A percentile compares a stretch with the other conserved stretches of the same genome.
Conservation (phyloP, 2,113 vertebrate species). For the Falcunculus frontatus region DNA sequence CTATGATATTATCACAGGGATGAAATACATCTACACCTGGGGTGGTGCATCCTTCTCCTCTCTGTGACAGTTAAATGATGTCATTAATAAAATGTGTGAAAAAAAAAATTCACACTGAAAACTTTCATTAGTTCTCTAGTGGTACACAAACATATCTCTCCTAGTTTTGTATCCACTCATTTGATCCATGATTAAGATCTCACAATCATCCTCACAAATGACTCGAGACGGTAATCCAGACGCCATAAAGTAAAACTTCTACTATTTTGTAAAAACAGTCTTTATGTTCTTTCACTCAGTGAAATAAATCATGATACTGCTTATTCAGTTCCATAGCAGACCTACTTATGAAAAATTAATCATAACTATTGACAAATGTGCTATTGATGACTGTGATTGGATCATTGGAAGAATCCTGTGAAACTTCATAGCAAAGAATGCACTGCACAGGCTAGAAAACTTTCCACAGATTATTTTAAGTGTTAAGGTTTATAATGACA, state of each 20-base stretch:
- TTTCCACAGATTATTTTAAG: background rate
- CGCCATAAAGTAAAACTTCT: background rate
- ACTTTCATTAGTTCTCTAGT: background rate
- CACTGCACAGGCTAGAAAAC: background rate
- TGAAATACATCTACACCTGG: background rate
- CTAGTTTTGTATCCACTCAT: background rate
- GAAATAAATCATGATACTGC: background rate
- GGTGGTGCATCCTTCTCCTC: background rate
- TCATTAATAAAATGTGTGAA: background rate
- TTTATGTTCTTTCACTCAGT: background rate
- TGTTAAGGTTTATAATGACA: background rate
- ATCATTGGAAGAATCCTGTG: background rate
- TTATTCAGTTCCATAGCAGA: background rate
- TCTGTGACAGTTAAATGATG: background rate
- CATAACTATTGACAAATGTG: background rate
- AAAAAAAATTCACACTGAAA: background rate
- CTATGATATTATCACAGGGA: background rate
- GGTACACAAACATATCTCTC: background rate
- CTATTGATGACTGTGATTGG: background rate
- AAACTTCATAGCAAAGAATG: background rate
- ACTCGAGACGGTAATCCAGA: background rate
- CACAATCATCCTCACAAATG: background rate
- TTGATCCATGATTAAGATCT: background rate
- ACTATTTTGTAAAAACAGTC: background rate
- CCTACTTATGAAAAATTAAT: background rate